Conservation (phyloP, 2,797 vertebrate species). For the Morus bassanus region DNA sequence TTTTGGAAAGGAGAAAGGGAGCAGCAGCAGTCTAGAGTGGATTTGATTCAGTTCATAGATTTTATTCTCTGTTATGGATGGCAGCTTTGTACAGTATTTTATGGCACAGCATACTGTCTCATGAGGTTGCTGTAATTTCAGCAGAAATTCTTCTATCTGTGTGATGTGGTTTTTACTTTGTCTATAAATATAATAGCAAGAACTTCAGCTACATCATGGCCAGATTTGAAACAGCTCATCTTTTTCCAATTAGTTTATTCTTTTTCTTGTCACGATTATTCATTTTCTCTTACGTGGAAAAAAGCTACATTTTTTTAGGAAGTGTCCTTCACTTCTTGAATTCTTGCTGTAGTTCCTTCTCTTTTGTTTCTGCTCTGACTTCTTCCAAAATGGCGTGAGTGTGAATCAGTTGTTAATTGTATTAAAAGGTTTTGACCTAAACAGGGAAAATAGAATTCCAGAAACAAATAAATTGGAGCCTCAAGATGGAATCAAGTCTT, state of each 20-base stretch:
- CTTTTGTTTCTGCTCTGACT: neutral
- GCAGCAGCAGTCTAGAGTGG: neutral
- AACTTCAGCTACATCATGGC: slow-evolving; percentile 14
- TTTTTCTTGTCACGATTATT: slow-evolving; percentile 42
- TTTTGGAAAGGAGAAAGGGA: neutral
- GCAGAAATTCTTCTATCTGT: slow-evolving; percentile 55
- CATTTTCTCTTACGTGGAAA: slow-evolving; percentile 9
- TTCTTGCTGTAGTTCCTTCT: neutral
- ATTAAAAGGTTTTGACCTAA: neutral
- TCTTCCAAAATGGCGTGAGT: neutral
- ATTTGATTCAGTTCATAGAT: neutral
- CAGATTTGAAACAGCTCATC: slow-evolving; percentile 38
- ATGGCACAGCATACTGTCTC: slow-evolving; percentile 38
- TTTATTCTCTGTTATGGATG: slow-evolving; percentile 20
- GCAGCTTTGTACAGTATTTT: slow-evolving; percentile 34
- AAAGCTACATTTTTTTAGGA: neutral
- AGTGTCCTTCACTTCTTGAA: neutral
- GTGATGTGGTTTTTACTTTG: slow-evolving; percentile 65
- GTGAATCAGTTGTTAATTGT: neutral
- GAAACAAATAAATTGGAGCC: neutral
- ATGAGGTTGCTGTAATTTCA: slow-evolving; percentile 56
- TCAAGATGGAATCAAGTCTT: neutral
- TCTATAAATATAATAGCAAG: slow-evolving; percentile 63
- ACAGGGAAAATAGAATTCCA: neutral
- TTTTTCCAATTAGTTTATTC: slow-evolving; percentile 61